phyloP scores from a whole-genome alignment of 2,888 invertebrate species.

The Lasioglossum marginatum region DNA sequence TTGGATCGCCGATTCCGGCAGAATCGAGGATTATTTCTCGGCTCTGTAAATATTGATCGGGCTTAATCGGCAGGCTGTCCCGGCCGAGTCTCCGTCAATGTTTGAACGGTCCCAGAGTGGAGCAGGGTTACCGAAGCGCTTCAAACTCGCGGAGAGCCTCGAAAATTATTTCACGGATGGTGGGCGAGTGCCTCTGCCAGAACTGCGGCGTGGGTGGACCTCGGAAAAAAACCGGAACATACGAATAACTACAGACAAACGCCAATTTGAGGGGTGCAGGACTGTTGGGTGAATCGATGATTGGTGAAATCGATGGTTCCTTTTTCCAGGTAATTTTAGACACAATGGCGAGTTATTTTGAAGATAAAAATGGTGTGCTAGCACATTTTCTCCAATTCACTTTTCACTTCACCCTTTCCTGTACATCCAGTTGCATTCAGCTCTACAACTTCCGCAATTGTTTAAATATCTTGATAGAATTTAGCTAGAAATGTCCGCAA shows the following conservation, averaged over 20 bases:
- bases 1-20: conserved; percentile 26
- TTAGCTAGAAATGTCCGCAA: background rate
- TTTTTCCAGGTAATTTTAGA: background rate
- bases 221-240: background rate
- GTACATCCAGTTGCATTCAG: background rate
- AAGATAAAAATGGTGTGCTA: background rate
- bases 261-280: background rate
- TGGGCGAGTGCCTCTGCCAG: background rate
- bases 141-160: background rate
- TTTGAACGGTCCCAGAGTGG: background rate
- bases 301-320: background rate
- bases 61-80: conserved; percentile 27
- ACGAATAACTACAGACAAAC: background rate
- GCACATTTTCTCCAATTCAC: background rate
- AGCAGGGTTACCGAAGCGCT: background rate
- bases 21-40: conserved; percentile 37
- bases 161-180: background rate
- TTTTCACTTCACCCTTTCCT: background rate
- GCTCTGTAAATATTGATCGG: conserved; percentile 34
- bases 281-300: background rate
- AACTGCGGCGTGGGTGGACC: background rate
- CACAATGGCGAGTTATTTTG: background rate
- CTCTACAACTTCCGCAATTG: background rate
- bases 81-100: conserved; percentile 27
- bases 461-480: background rate